Evolutionary conservation across 2,113 vertebrate species (phyloP).

Genomic region (Equus quagga): DNA sequence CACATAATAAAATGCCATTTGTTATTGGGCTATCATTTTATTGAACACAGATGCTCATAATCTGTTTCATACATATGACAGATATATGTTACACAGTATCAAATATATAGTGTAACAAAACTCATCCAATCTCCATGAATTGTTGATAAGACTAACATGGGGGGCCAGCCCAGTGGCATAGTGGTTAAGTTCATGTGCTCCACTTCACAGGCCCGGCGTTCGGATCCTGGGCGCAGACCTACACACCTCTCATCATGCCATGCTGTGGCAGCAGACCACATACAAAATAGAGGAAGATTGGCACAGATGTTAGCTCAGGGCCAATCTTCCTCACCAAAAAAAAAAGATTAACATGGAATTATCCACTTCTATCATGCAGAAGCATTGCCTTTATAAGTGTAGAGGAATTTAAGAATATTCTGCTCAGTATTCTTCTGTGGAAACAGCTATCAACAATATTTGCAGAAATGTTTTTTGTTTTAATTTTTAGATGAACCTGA

Average conservation of each 20-base stretch:
- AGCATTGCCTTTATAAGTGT: neutral
- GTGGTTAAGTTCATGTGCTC: too few species aligned
- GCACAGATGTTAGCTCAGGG: too few species aligned
- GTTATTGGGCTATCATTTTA: slow-evolving; percentile 30
- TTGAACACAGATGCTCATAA: neutral
- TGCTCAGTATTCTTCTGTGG: slow-evolving; percentile 17
- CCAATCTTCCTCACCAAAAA: too few species aligned
- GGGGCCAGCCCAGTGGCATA: too few species aligned
- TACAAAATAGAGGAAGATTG: too few species aligned
- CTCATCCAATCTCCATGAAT: neutral
- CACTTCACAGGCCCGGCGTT: too few species aligned
- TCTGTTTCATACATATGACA: neutral
- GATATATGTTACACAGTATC: neutral
- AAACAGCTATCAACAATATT: neutral
- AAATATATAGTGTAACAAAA: neutral
- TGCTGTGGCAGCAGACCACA: too few species aligned
- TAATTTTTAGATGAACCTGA: slow-evolving; percentile 29
- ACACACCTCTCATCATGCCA: too few species aligned
- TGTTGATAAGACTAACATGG: neutral
- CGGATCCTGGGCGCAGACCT: too few species aligned
- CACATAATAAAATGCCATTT: slow-evolving; percentile 70
- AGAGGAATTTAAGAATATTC: neutral
- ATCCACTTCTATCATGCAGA: neutral
- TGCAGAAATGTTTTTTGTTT: neutral
- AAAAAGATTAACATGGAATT: neutral